A percentile compares a stretch with the other conserved stretches of the same genome.
phyloP scores from a whole-genome alignment of 2,113 vertebrate genomes.

The Prochilodus magdalenae region DNA sequence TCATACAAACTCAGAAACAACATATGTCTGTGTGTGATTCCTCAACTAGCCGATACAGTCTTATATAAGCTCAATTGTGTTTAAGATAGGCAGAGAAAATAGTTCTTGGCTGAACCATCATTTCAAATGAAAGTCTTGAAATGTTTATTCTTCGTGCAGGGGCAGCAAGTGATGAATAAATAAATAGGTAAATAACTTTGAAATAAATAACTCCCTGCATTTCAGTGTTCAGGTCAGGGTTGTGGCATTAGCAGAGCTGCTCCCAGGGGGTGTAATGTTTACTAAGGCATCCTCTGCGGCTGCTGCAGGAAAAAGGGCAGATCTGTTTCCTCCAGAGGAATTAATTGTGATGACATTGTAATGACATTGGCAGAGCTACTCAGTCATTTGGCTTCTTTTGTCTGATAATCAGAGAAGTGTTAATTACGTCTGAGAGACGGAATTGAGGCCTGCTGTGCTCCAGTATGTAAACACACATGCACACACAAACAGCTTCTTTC shows the following conservation, averaged over 20 bases:
- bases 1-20: no score
- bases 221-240: neutral
- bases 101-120: no score
- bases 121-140: no score
- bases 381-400: conserved; percentile 20
- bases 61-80: no score
- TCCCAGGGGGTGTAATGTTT: neutral
- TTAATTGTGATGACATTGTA: conserved; percentile 19
- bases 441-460: conserved; percentile 1
- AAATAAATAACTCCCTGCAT: neutral
- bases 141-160: neutral
- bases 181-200: neutral
- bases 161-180: neutral
- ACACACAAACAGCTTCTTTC: neutral
- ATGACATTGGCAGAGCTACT: conserved; percentile 9
- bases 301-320: neutral
- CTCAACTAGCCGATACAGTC: no score
- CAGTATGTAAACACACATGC: neutral
- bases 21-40: no score
- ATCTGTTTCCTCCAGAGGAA: neutral
- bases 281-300: neutral
- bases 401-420: conserved; percentile 19
- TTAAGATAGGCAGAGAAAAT: no score
- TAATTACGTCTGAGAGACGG: conserved; percentile 19
- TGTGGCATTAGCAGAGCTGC: neutral